These are phyloP conservation scores for Drosophila persimilis DNA, from an alignment of 1,140 invertebrate species.

Conservation along the genomic window DNA sequence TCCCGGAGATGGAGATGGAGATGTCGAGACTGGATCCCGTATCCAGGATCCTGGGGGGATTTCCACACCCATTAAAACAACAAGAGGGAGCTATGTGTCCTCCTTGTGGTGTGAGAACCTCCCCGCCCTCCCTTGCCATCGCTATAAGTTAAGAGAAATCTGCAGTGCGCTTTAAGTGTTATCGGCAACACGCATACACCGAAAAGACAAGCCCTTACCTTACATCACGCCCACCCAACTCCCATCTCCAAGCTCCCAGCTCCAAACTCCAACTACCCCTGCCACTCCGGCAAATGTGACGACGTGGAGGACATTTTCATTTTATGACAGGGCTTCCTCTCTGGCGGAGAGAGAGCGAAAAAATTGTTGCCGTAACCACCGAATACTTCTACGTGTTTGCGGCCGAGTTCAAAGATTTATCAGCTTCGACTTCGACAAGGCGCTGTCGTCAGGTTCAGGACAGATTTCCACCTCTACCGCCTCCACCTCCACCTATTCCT, in stretches of 20 bases:
- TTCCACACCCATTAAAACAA: conserved; percentile 38
- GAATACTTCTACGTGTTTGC: conserved; percentile 80
- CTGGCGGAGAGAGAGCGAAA: conserved; percentile 39
- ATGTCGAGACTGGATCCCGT: conserved; percentile 33
- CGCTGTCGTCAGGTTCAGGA: conserved; percentile 62
- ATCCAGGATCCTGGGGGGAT: neutral
- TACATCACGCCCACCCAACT: neutral
- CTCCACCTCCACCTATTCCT: conserved; percentile 13
- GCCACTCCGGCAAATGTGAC: conserved; percentile 63
- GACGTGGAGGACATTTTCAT: conserved; percentile 78
- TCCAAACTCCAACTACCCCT: neutral
- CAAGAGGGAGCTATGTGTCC: conserved; percentile 12
- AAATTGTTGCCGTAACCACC: conserved; percentile 72
- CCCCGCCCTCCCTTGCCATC: conserved; percentile 46
- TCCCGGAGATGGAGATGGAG: neutral
- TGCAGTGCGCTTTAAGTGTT: conserved; percentile 80
- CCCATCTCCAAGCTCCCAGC: neutral
- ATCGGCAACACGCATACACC: conserved; percentile 72
- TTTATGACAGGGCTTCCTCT: conserved; percentile 72
- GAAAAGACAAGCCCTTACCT: conserved; percentile 35
- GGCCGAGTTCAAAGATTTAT: conserved; percentile 81
- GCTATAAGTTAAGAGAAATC: conserved; percentile 79
- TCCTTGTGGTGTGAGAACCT: neutral
- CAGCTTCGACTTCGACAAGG: conserved; percentile 78
- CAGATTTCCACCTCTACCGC: conserved; percentile 1